These are phyloP conservation scores for Ophraella communa DNA, from an alignment of 2,888 invertebrate genomes.

Conservation along the genomic window DNA sequence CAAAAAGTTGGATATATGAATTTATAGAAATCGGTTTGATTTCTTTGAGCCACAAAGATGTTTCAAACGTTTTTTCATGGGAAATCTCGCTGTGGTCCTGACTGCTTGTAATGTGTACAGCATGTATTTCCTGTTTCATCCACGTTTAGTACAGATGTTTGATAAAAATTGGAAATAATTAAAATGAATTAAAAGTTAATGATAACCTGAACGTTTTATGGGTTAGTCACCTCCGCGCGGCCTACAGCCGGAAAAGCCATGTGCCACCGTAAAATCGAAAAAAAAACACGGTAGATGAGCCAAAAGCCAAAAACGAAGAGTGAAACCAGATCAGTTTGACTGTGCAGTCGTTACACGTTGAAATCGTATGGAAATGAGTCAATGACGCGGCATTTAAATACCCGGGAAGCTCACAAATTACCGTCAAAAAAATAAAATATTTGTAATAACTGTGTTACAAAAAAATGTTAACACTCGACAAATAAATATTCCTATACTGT, in stretches of 20 bases:
- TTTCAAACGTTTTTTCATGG: too few relatives aligned
- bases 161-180: conserved; percentile 14
- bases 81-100: not conserved
- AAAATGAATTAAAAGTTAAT: conserved; percentile 10
- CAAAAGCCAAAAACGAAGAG: conserved; percentile 4
- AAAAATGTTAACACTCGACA: too few relatives aligned
- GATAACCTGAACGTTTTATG: conserved; percentile 29
- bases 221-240: conserved; percentile 53
- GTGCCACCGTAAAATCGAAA: conserved; percentile 39
- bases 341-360: not conserved
- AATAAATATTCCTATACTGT: too few relatives aligned
- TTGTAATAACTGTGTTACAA: too few relatives aligned
- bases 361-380: not conserved
- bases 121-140: not conserved
- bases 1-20: too few relatives aligned
- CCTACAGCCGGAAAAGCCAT: conserved; percentile 50
- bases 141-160: conserved; percentile 7
- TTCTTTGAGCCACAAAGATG: too few relatives aligned
- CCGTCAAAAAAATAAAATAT: not conserved
- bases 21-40: too few relatives aligned
- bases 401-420: not conserved
- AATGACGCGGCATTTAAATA: not conserved
- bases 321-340: conserved; percentile 2
- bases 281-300: not conserved
- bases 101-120: not conserved